Evolutionary conservation across 1,140 invertebrate species (phyloP), one percentile per base, ranked within the genome.

Genomic region (Plectrocnemia conspersa): DNA sequence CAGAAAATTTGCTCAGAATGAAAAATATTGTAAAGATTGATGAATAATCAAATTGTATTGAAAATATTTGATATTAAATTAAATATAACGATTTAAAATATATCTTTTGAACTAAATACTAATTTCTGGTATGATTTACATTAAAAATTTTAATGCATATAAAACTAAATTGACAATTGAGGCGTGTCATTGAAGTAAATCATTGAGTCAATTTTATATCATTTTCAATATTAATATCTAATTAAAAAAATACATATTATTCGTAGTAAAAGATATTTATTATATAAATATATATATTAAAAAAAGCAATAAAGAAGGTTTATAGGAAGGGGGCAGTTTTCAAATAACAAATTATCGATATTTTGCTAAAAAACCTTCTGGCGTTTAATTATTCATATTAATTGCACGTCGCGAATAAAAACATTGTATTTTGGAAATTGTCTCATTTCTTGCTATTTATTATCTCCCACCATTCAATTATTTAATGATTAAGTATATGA

Each of bases 391-490:
- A n/a, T n/a, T n/a, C n/a, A n/a, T n/a, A n/a, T n/a, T n/a, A n/a
- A n/a, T n/a, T n/a, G n/a, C n/a, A n/a, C 11, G 18, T 35, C 24
- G 9, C 9, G 11, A 22, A 50, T 38, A n/a, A n/a, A n/a, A n/a
- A n/a, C n/a, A 23, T 50, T 50, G 21, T 48, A 23, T 41, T 46
- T 58, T 58, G 21, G 9, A 58, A 58, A 58, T 41, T 54, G 52
- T 58, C 44, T 36, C 21, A 32, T 49, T 46, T 52, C 57, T 59
- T 59, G 57, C 58, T 60, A 44, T 58, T 56, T 54, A 42, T n/a
- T 57, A 50, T 61, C 59, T 61, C 59, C 59, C 59, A 61, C 52
- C 46, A 61, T 61, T 61, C 59, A 61, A 61, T 61, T 61, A 61
- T 54, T 57, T 61, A 59, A 57, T 25, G 27, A 24, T 38, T 61